Conservation (phyloP, 1,140 invertebrate species). For the Pseudomyrmex dendroicus region DNA sequence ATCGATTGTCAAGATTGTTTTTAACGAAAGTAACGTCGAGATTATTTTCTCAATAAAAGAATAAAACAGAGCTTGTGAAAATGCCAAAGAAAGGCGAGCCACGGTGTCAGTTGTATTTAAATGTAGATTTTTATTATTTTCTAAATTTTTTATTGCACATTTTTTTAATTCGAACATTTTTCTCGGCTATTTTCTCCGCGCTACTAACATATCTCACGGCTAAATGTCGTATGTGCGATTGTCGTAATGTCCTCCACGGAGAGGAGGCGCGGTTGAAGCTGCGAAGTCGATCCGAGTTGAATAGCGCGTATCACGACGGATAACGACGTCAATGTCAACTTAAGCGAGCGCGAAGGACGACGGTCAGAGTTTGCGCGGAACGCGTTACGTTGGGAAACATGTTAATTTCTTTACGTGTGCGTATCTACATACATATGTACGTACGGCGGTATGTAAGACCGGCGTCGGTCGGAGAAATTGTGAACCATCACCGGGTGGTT, state of each 20-base stretch:
- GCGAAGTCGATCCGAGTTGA: background rate
- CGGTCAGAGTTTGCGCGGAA: constrained; percentile 41
- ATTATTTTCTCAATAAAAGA: no score
- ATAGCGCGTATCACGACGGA: constrained; percentile 28
- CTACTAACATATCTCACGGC: background rate
- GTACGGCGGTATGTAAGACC: background rate
- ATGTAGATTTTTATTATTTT: background rate
- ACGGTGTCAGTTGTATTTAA: no score
- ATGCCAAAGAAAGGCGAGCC: background rate
- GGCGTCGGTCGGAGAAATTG: constrained; percentile 58
- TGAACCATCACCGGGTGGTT: constrained; percentile 38
- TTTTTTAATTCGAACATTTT: background rate
- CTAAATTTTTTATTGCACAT: background rate
- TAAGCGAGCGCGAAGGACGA: constrained; percentile 37
- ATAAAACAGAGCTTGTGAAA: no score
- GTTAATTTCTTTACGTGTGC: constrained; percentile 62
- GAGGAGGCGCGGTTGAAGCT: no score
- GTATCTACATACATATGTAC: background rate
- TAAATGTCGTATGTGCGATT: constrained; percentile 20
- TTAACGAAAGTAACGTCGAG: no score
- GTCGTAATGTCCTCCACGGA: constrained; percentile 22
- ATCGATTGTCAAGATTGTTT: no score
- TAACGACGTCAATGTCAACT: constrained; percentile 63
- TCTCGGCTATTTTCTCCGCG: background rate
- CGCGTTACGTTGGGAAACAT: constrained; percentile 59